Conservation (phyloP, 2,888 invertebrate species). For the Platerodrilus igneus region DNA sequence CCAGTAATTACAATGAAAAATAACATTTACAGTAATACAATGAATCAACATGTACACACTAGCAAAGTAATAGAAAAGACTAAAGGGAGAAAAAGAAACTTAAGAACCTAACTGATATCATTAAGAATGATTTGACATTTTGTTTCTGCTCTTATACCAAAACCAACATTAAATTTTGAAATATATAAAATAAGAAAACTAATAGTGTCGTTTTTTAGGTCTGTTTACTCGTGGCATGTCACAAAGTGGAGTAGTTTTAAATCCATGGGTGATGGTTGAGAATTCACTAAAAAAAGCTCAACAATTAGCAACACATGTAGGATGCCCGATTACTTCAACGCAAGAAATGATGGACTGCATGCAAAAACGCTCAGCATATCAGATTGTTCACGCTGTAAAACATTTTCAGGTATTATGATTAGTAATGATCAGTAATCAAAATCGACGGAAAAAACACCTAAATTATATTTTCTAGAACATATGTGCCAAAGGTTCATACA, state of each 20-base stretch:
- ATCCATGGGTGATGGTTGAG: slow-evolving; percentile 55
- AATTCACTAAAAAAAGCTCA: slow-evolving; percentile 58
- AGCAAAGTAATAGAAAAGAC: too few species aligned
- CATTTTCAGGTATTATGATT: slow-evolving; percentile 61
- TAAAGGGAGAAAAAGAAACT: too few species aligned
- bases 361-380: slow-evolving; percentile 55
- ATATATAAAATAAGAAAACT: neutral
- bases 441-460: too few species aligned
- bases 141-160: too few species aligned
- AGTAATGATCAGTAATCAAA: slow-evolving; percentile 1
- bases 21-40: too few species aligned
- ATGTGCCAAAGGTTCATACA: neutral
- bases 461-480: neutral
- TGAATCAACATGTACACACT: too few species aligned
- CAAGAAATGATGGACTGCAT: slow-evolving; percentile 61
- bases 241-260: slow-evolving; percentile 64
- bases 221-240: slow-evolving; percentile 62
- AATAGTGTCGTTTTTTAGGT: slow-evolving; percentile 41
- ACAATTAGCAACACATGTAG: slow-evolving; percentile 56
- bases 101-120: too few species aligned
- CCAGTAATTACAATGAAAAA: too few species aligned
- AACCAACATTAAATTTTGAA: neutral
- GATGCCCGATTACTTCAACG: slow-evolving; percentile 56
- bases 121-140: too few species aligned
- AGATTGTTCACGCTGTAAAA: slow-evolving; percentile 55